Conservation (phyloP, 1,140 invertebrate species). For the Anadara kagoshimensis region DNA sequence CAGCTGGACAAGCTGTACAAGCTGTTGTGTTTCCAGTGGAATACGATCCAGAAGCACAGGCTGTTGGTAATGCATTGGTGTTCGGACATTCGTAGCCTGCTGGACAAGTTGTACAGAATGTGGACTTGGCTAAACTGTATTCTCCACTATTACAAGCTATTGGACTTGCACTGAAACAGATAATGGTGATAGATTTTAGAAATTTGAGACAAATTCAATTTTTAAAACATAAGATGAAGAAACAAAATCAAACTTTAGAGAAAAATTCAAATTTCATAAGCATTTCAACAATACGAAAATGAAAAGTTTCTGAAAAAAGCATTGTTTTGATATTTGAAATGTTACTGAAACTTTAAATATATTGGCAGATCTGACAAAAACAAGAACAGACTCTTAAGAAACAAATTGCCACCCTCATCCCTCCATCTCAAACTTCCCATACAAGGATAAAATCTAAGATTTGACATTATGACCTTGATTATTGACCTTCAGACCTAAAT, state of each 20-base stretch:
- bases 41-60: conserved; percentile 60
- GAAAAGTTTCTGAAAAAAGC: too few species aligned
- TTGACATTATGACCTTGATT: too few species aligned
- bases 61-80: conserved; percentile 41
- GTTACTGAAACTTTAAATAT: too few species aligned
- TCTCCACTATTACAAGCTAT: conserved; percentile 53
- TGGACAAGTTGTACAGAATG: conserved; percentile 61
- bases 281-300: too few species aligned
- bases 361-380: too few species aligned
- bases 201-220: background rate
- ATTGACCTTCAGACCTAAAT: too few species aligned
- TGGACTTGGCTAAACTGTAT: conserved; percentile 57
- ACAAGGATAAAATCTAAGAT: too few species aligned
- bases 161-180: conserved; percentile 44
- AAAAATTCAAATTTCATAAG: too few species aligned
- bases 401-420: too few species aligned
- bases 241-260: background rate
- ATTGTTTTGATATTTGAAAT: too few species aligned
- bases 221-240: background rate
- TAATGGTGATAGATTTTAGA: background rate
- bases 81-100: conserved; percentile 63
- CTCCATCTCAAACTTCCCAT: too few species aligned
- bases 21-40: conserved; percentile 43
- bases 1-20: conserved; percentile 62
- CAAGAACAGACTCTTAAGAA: too few species aligned